Base-by-base conservation (phyloP, 1,140 invertebrate genomes). In the Papilio polyxenes region DNA sequence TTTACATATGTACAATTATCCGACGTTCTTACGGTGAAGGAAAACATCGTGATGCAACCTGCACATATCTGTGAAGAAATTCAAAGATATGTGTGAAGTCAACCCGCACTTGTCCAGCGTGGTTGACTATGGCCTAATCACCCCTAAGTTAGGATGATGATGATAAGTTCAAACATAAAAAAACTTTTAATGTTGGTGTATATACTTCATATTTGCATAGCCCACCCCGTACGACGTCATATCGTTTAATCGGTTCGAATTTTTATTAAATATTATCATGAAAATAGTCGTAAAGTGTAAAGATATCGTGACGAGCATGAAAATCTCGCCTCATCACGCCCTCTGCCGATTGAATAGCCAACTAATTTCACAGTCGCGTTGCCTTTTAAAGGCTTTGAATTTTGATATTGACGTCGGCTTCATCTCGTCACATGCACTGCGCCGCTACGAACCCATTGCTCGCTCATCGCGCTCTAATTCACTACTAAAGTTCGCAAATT, bases 321-420 rank as follows among this genome's bases (percentile, higher is more conserved):
- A 74, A 76, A 77, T 83, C 69, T 81, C 56, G 53, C 80, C 84
- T 83, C 85, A 85, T 86, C 83, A 87, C 82, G 86, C 82, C 81
- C 84, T 37, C 40, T 76, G 79, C 79, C 86, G 85, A 85, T 87
- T 87, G 84, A 88, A 88, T 87, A 88, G 87, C 83, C 83, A 87
- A 85, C 86, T 88, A 90, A 90, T 90, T 89, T 90, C 87, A 90
- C 89, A 90, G 85, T 85, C 84, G 87, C 87, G 87, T 90, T 89
- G 85, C 84, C 87, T 86, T 88, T 83, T 88, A 89, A 89, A 87
- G 86, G 85, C 87, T 89, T 86, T 86, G 85, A 87, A 86, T 89
- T 81, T 87, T 86, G 84, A 89, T 89, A 89, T 89, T 82, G 86
- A 85, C 84, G 86, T 77, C 72, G 81, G 83, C 83, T 20, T 59